phyloP scores from a whole-genome alignment of 1,140 invertebrate species.

The Hormaphis cornu region DNA sequence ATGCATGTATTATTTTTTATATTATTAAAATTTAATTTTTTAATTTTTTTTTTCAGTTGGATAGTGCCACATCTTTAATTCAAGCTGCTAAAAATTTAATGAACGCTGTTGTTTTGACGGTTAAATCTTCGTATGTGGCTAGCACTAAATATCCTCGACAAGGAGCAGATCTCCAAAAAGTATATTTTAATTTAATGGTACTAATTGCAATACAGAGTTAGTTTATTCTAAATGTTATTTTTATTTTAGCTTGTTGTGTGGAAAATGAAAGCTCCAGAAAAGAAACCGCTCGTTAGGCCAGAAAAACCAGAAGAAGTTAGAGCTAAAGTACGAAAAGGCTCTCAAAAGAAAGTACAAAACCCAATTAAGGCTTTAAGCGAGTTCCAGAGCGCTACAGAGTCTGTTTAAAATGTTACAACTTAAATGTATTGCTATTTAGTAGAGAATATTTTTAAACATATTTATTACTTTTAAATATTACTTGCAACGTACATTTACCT shows the following conservation, averaged over 20 bases:
- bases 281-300: constrained; percentile 90
- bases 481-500: neutral
- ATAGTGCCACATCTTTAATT: constrained; percentile 97
- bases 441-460: neutral
- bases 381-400: constrained; percentile 86
- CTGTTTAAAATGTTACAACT: constrained; percentile 50
- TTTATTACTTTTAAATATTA: too few species aligned
- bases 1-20: neutral
- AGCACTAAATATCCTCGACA: constrained; percentile 91
- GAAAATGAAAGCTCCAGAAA: constrained; percentile 99
- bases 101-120: constrained; percentile 96
- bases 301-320: constrained; percentile 91
- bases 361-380: constrained; percentile 88
- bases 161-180: constrained; percentile 57
- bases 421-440: neutral
- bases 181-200: neutral
- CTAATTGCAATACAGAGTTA: neutral
- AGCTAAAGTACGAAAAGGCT: constrained; percentile 85
- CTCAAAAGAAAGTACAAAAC: constrained; percentile 87
- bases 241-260: constrained; percentile 83
- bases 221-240: constrained; percentile 33
- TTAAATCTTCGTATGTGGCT: constrained; percentile 96
- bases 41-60: constrained; percentile 55
- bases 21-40: neutral
- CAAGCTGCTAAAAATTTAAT: constrained; percentile 98